phyloP scores from a whole-genome alignment of 2,113 vertebrate genomes.

The Galbula dea region DNA sequence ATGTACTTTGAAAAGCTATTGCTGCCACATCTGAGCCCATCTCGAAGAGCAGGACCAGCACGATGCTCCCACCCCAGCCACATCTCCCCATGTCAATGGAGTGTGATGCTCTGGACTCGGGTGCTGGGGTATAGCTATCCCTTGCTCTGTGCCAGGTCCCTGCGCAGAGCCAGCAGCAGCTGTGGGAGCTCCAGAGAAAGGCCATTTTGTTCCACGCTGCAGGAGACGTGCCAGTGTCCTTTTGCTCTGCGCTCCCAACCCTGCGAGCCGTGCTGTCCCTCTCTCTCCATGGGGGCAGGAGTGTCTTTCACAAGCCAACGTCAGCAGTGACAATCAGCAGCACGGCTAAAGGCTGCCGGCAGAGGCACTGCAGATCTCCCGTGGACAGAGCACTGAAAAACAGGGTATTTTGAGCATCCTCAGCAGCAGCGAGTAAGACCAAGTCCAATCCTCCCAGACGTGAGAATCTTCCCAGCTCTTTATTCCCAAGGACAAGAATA shows the following conservation, averaged over 20 bases:
- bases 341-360: background rate
- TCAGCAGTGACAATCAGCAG: background rate
- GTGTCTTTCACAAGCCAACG: background rate
- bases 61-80: background rate
- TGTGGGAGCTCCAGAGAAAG: rapidly evolving
- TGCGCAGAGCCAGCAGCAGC: background rate
- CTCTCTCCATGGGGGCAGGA: background rate
- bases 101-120: rapidly evolving
- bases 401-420: background rate
- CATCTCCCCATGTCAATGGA: rapidly evolving
- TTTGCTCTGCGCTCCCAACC: rapidly evolving
- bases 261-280: rapidly evolving
- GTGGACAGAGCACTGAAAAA: background rate
- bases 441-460: background rate
- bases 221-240: rapidly evolving
- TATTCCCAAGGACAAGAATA: background rate
- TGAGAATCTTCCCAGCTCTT: background rate
- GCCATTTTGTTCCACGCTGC: background rate
- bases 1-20: background rate
- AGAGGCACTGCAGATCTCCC: background rate
- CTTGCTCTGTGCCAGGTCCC: background rate
- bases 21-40: background rate
- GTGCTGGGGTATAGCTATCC: rapidly evolving
- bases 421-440: background rate
- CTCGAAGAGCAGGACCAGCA: background rate